Conservation (phyloP, 2,113 vertebrate genomes). For the Pipra filicauda region DNA sequence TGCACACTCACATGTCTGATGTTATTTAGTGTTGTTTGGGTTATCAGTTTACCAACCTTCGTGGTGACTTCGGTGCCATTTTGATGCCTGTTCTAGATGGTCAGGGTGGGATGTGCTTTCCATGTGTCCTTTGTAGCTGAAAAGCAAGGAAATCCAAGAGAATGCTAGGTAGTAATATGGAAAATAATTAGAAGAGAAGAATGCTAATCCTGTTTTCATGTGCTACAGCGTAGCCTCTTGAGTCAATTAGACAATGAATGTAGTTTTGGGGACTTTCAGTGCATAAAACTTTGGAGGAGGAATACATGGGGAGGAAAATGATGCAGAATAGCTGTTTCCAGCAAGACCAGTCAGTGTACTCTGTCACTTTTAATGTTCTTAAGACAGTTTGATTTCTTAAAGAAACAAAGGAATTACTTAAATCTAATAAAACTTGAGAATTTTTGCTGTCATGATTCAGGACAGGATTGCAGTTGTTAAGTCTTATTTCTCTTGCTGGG, state of each 20-base stretch:
- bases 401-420: conserved; percentile 36
- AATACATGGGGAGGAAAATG: not conserved
- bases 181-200: not conserved
- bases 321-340: not conserved
- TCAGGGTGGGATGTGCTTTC: not conserved
- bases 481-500: conserved; percentile 12
- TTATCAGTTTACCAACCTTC: not conserved
- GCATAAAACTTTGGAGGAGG: not conserved
- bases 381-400: not conserved
- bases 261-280: not conserved
- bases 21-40: not conserved
- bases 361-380: conserved; percentile 11
- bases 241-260: not conserved
- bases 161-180: not conserved
- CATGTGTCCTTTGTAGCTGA: not conserved
- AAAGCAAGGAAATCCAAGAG: not conserved
- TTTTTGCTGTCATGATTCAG: conserved; percentile 26
- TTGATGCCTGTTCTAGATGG: not conserved
- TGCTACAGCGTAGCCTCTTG: not conserved
- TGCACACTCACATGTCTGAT: not conserved
- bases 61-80: not conserved
- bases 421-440: conserved; percentile 32
- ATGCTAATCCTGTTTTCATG: not conserved
- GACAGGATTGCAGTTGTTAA: conserved; percentile 33
- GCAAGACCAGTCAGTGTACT: not conserved